Conservation (phyloP, 2,888 invertebrate genomes). For the Phymatocera aterrima region DNA sequence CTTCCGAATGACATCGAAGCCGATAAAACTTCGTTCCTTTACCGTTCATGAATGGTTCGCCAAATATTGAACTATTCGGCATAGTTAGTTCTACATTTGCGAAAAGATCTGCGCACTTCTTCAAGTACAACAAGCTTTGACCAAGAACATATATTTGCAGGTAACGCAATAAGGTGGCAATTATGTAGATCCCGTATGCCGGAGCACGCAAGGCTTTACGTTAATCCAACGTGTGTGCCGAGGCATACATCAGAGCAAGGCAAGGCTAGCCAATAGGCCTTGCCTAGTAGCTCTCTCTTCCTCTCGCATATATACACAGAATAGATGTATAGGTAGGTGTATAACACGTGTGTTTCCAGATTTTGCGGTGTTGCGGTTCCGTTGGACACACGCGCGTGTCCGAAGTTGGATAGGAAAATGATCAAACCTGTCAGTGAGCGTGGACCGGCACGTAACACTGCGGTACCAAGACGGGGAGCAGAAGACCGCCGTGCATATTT, state of each 20-base stretch:
- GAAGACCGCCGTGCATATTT: constrained; percentile 9
- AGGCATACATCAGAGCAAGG: constrained; percentile 63
- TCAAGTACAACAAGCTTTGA: constrained; percentile 21
- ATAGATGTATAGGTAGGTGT: not conserved
- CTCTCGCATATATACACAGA: no score
- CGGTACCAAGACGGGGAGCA: constrained; percentile 11
- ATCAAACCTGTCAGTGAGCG: not conserved
- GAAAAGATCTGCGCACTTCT: not conserved
- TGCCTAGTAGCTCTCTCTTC: not conserved
- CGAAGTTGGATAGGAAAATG: constrained; percentile 12
- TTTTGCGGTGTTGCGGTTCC: constrained; percentile 23
- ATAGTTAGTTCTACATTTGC: not conserved
- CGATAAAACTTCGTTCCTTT: no score
- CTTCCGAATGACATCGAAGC: no score
- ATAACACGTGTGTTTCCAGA: not conserved
- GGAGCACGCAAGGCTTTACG: constrained; percentile 61
- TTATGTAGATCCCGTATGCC: constrained; percentile 64
- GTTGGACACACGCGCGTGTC: constrained; percentile 12
- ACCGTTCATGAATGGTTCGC: no score
- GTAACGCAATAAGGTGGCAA: constrained; percentile 58
- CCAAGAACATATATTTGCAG: constrained; percentile 20
- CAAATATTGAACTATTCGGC: no score
- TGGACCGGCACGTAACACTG: not conserved
- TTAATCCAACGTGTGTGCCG: constrained; percentile 66
- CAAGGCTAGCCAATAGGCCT: constrained; percentile 30